A percentile compares a stretch with the other conserved stretches of the same genome.
Evolutionary conservation across 2,888 invertebrate species (phyloP).

Genomic region (Tachina fera): DNA sequence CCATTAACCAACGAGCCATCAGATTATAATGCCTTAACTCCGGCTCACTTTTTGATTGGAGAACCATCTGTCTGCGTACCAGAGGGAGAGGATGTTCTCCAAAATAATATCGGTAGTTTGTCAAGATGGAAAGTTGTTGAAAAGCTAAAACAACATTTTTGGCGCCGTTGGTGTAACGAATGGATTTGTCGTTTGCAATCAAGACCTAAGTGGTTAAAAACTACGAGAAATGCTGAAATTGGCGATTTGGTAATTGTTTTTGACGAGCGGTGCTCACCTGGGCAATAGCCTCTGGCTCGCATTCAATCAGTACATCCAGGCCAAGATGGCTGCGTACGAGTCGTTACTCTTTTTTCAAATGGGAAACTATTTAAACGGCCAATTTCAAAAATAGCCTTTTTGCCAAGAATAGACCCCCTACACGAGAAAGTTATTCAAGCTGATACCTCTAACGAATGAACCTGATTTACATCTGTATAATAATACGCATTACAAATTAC

Average conservation of each 20-base stretch:
- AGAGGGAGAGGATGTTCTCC: background rate
- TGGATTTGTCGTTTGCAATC: too few species aligned
- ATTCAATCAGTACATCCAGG: constrained; percentile 60
- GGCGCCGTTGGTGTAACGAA: constrained; percentile 37
- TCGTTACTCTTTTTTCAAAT: constrained; percentile 42
- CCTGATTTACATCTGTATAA: background rate
- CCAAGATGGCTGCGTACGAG: constrained; percentile 52
- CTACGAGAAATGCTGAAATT: constrained; percentile 44
- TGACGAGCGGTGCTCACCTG: constrained; percentile 57
- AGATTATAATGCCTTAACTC: constrained; percentile 41
- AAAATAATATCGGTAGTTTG: background rate
- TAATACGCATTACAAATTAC: too few species aligned
- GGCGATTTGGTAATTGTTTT: constrained; percentile 57
- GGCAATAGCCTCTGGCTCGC: constrained; percentile 49
- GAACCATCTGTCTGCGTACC: too few species aligned
- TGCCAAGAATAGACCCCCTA: constrained; percentile 25
- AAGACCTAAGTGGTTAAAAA: background rate
- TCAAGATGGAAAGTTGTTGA: constrained; percentile 50
- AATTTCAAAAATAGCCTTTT: constrained; percentile 59
- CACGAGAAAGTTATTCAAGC: background rate
- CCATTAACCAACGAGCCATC: constrained; percentile 37
- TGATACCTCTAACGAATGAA: background rate
- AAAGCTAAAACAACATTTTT: constrained; percentile 63
- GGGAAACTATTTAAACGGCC: constrained; percentile 53
- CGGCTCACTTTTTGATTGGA: constrained; percentile 29